These are phyloP conservation scores for Tupaia tana DNA, from an alignment of 2,113 vertebrate genomes.

Conservation along the genomic window DNA sequence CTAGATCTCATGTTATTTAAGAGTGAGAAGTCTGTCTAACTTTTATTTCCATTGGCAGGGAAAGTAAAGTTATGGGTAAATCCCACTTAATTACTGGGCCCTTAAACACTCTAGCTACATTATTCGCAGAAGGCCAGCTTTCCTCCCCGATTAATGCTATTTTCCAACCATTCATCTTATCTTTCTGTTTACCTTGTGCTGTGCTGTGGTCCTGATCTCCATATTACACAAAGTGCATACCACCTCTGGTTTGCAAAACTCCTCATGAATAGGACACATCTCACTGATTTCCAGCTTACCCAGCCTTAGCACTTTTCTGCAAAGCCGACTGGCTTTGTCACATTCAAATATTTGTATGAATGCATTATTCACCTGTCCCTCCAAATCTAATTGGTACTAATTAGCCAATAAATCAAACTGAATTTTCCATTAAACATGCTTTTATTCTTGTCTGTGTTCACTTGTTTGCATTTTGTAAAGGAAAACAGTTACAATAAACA, in stretches of 20 bases:
- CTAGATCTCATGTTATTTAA: background rate
- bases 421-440: slow-evolving; percentile 20
- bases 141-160: background rate
- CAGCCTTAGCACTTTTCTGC: background rate
- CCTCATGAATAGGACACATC: background rate
- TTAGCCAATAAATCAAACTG: slow-evolving; percentile 60
- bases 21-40: background rate
- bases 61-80: slow-evolving; percentile 8
- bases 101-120: background rate
- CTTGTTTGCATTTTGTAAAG: background rate
- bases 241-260: background rate
- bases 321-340: slow-evolving; percentile 36
- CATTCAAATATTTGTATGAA: slow-evolving; percentile 53
- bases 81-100: background rate
- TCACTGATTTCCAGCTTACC: background rate
- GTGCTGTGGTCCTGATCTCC: background rate
- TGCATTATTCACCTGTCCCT: slow-evolving; percentile 33
- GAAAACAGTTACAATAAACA: background rate
- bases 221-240: background rate
- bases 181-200: slow-evolving; percentile 1
- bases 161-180: slow-evolving; percentile 42
- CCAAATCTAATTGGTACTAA: slow-evolving; percentile 63
- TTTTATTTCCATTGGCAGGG: background rate
- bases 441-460: slow-evolving; percentile 33
- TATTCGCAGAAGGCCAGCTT: background rate